Percentiles rank a stretch among this genome's conserved stretches.
Evolutionary conservation across 2,888 invertebrate genomes (phyloP).

Genomic region (Plebejus argus): DNA sequence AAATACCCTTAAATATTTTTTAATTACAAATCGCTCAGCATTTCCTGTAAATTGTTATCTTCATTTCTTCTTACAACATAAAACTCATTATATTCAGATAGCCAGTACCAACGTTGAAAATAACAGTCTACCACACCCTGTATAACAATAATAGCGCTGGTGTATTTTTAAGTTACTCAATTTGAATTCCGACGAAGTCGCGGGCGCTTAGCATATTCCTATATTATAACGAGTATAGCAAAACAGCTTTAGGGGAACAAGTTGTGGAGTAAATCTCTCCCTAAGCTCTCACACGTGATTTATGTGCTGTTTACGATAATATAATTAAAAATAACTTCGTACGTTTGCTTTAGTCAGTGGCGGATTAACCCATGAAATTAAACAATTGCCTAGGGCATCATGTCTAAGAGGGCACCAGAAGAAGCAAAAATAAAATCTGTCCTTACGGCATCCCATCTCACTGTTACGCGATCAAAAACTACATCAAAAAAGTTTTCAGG

Average conservation of each 20-base stretch:
- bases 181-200: constrained; percentile 2
- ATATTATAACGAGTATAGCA: background rate
- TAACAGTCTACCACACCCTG: background rate
- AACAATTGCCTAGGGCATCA: too few species aligned
- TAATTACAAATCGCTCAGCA: constrained; percentile 12
- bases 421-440: too few species aligned
- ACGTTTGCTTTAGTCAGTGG: background rate
- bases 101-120: background rate
- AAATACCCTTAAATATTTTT: background rate
- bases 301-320: background rate
- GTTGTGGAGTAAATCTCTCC: background rate
- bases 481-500: too few species aligned
- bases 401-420: too few species aligned
- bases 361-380: too few species aligned
- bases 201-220: background rate
- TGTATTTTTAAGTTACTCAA: constrained; percentile 10
- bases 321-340: background rate
- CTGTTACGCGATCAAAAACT: too few species aligned
- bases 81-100: background rate
- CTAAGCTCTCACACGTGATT: background rate
- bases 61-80: background rate
- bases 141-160: background rate
- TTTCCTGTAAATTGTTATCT: background rate
- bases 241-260: background rate
- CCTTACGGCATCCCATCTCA: too few species aligned